Base-by-base conservation (phyloP, 37 sponge, comb jelly and placozoan genomes). In the Geodia barretti region DNA sequence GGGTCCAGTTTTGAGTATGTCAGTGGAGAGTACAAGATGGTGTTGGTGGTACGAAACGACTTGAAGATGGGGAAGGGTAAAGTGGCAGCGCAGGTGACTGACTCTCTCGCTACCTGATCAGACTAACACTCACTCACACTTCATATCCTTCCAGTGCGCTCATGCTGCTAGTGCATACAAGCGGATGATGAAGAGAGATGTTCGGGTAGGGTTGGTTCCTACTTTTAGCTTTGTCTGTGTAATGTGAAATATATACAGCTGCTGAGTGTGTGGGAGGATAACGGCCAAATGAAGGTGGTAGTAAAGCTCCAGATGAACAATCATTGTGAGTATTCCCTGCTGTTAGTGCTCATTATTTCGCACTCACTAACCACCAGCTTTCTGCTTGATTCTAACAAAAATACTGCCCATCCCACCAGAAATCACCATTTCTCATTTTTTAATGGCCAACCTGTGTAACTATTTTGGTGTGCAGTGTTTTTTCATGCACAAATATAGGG, bases 61-160 rank as follows among this genome's bases (percentile, higher is more conserved):
- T 84, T 98, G 39, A 94, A 94, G 77, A 98, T 98, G 99, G 95
- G 97, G n/a, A 98, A 98, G 67, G 99, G 99, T 19, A 95, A 97
- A 75, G 77, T 92, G 0, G 92, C 89, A 5, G 97, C 97, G 35
- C 97, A 97, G 88, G 92, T 88, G 2, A 73, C 20, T 33, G 42
- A 33, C 36, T 58, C 30, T 66, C 25, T 66, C 25, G 14, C 35
- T 34, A 70, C 24, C 24, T 7, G 36, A 34, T 4, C 36, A 29
- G 30, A 7, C 20, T 8, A 70, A 35, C 72, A 5, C 5, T 24
- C 35, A 31, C 39, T 35, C 14, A 19, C 23, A 8, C 19, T 73
- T 76, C 9, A 69, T 68, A 19, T 60, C 47, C 26, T 25, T 66
- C 11, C 58, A 91, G 94, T 89, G 91, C 65, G 88, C 88, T 5